Conservation (phyloP, 2,888 invertebrate genomes). For the Apocheima hispidaria region DNA sequence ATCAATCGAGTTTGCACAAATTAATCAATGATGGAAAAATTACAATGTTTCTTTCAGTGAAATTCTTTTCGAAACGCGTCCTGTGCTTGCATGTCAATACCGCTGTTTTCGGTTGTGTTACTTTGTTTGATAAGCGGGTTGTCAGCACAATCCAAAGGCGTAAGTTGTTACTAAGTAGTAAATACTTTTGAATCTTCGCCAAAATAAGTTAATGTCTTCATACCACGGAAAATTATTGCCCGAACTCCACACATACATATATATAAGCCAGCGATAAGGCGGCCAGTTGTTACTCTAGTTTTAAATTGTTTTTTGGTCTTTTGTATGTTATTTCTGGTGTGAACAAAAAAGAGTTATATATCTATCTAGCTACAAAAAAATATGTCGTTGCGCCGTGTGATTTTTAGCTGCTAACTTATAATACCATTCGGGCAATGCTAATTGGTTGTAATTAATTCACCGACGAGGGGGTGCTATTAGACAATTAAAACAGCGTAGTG, state of each 20-base stretch:
- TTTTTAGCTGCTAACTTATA: slow-evolving; percentile 9
- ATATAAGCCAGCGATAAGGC: too few relatives aligned
- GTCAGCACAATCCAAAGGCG: too few relatives aligned
- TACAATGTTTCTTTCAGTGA: slow-evolving; percentile 5
- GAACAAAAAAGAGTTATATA: too few relatives aligned
- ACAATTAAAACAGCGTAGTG: slow-evolving; percentile 47
- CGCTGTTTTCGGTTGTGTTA: background rate
- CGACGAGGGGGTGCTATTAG: slow-evolving; percentile 30
- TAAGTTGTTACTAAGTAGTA: too few relatives aligned
- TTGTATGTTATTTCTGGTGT: too few relatives aligned
- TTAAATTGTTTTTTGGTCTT: too few relatives aligned
- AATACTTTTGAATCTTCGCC: too few relatives aligned
- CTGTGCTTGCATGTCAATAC: background rate
- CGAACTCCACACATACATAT: background rate
- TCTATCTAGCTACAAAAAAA: too few relatives aligned
- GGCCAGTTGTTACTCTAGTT: too few relatives aligned
- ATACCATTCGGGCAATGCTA: slow-evolving; percentile 14
- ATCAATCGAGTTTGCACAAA: slow-evolving; percentile 35
- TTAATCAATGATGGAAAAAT: slow-evolving; percentile 24
- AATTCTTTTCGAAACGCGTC: background rate
- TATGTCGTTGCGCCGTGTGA: background rate
- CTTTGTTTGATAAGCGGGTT: background rate
- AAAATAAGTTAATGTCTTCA: background rate
- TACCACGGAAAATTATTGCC: background rate
- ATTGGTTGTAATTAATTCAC: slow-evolving; percentile 28